Evolutionary conservation across 2,797 vertebrate species (phyloP).

Genomic region (Silurus aristotelis): DNA sequence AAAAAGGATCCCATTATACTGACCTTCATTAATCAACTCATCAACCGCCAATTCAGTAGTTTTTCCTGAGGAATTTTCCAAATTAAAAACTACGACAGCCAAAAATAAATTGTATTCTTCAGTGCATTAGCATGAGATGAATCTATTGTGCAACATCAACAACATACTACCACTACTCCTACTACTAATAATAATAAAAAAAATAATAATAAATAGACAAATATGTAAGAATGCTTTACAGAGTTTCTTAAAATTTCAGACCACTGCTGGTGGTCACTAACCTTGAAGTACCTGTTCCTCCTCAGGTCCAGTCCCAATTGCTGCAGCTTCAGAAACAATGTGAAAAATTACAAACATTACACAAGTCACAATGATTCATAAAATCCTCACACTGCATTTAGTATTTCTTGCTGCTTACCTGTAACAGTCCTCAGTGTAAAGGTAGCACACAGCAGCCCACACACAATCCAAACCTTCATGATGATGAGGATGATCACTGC

Average conservation of each 20-base stretch:
- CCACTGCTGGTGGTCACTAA: not conserved
- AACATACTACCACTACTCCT: not conserved
- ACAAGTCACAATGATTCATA: too few species aligned
- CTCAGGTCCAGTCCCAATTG: not conserved
- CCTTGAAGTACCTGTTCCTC: slow-evolving; percentile 8
- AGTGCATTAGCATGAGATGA: not conserved
- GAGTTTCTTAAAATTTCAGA: not conserved
- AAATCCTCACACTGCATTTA: too few species aligned
- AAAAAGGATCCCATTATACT: not conserved
- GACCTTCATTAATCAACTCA: slow-evolving; percentile 11
- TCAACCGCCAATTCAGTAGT: not conserved
- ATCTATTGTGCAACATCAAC: not conserved
- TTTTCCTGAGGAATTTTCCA: not conserved
- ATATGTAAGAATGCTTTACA: not conserved
- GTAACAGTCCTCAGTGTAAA: slow-evolving; percentile 15
- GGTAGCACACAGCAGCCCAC: slow-evolving; percentile 5
- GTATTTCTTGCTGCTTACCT: slow-evolving; percentile 5
- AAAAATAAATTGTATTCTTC: not conserved
- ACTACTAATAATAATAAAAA: not conserved
- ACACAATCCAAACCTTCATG: slow-evolving; percentile 32
- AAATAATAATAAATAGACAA: not conserved
- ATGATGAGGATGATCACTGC: not conserved
- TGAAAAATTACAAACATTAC: not conserved
- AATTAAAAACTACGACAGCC: not conserved
- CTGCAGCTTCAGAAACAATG: slow-evolving; percentile 9